Base-by-base conservation (phyloP, 2,888 invertebrate species). In the Euproctis similis region DNA sequence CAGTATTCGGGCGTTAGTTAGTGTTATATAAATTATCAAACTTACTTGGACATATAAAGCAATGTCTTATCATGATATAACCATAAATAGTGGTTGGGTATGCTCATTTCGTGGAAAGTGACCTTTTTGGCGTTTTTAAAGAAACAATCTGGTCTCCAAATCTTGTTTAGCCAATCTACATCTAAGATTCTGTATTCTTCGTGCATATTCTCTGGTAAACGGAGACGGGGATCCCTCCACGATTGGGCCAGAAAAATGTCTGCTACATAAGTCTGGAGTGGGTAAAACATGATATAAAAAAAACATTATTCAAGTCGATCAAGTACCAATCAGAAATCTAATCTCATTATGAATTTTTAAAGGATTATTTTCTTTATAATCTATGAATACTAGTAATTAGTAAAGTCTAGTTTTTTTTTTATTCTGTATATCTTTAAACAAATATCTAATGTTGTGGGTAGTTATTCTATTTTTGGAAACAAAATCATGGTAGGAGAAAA, bases 51-150 rank as follows among this genome's bases (percentile, higher is more conserved):
- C 95, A 95, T 96, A 68, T 96, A 96, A 13, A 96, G 88, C 39
- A 96, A 80, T 0, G 94, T 95, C 73, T 96, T 96, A 67, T 96
- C 95, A 57, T 95, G 94, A 56, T 95, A 95, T 36, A 96, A 72
- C 94, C 95, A 95, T 7, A 96, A 82, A 65, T 96, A 96, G 71
- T 96, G 95, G 64, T 96, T 96, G 0, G 96, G 95, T 67, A 96
- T 95, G 65, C 94, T 95, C 94, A 96, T 95, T 78, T 95, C 95
- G 53, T 96, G 96, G 60, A 96, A 95, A 8, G 95, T 95, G n/a
- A 88, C 95, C 62, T 94, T 94, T 76, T 96, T 96, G 9, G 95
- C 95, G 67, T 95, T 96, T 77, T 95, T 95, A 74, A 96, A 95
- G 80, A 96, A 96, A 68, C 95, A 94, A 75, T 96, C 96, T 0